Conservation (phyloP, 2,113 vertebrate species). For the Trogon melanurus region DNA sequence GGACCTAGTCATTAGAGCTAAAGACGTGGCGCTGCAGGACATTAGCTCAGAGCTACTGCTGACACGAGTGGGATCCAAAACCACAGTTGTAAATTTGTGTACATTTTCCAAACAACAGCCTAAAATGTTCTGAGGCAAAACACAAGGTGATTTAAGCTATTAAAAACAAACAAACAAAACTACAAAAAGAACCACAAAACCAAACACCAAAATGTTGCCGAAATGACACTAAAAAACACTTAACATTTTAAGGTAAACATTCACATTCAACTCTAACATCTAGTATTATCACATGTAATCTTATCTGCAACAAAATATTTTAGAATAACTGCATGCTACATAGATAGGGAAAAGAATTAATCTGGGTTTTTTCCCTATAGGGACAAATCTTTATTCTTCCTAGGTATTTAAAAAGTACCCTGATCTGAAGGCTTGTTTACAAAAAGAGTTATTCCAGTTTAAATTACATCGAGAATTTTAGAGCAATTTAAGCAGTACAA, state of each 20-base stretch:
- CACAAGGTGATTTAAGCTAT: not conserved
- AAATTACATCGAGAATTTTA: not conserved
- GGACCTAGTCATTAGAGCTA: not conserved
- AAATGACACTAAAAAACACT: not conserved
- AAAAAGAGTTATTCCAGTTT: not conserved
- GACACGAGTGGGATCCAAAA: not conserved
- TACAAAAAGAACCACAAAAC: not conserved
- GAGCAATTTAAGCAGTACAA: not conserved
- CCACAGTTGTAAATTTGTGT: not conserved
- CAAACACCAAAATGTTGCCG: not conserved
- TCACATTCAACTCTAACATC: not conserved
- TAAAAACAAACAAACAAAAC: not conserved
- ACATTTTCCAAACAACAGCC: not conserved
- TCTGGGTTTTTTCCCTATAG: fast-evolving
- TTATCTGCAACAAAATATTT: not conserved
- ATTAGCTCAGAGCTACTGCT: not conserved
- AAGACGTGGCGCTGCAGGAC: not conserved
- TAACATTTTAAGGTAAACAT: not conserved
- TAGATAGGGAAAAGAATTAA: not conserved
- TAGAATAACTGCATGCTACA: not conserved
- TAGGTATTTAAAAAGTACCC: not conserved
- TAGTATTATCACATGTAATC: not conserved
- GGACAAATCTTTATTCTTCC: not conserved
- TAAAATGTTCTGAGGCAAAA: not conserved
- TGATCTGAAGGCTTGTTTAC: not conserved